Evolutionary conservation across 1,140 invertebrate genomes (phyloP).

Genomic region (Samia ricini): DNA sequence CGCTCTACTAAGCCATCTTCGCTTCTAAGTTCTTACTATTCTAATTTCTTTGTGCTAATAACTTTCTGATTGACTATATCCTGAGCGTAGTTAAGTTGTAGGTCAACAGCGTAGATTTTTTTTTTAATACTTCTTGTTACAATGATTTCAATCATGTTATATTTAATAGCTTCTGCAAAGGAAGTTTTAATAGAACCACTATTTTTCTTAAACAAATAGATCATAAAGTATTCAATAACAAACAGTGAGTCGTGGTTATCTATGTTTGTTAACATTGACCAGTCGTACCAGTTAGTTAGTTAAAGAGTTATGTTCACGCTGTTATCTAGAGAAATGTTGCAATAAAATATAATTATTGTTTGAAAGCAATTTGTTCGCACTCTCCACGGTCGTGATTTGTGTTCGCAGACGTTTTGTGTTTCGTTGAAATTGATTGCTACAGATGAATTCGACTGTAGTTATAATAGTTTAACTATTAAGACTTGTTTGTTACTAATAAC

Average conservation of each 20-base stretch:
- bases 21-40: too few relatives aligned
- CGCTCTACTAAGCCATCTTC: too few relatives aligned
- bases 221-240: not conserved
- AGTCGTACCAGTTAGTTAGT: not conserved
- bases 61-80: too few relatives aligned
- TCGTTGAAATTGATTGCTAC: not conserved
- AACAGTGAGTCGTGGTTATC: not conserved
- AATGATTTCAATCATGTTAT: not conserved
- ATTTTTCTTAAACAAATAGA: not conserved
- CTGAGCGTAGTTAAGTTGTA: too few relatives aligned
- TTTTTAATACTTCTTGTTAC: too few relatives aligned
- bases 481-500: too few relatives aligned
- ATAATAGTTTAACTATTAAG: not conserved
- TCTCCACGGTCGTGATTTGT: not conserved
- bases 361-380: constrained; percentile 1
- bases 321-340: not conserved
- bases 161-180: not conserved
- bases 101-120: too few relatives aligned
- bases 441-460: not conserved
- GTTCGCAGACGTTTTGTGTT: not conserved
- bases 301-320: not conserved
- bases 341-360: constrained; percentile 2
- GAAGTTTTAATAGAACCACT: not conserved
- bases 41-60: too few relatives aligned
- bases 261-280: not conserved